Base-by-base conservation (phyloP, 2,113 vertebrate species). In the Trogon surrucura region DNA sequence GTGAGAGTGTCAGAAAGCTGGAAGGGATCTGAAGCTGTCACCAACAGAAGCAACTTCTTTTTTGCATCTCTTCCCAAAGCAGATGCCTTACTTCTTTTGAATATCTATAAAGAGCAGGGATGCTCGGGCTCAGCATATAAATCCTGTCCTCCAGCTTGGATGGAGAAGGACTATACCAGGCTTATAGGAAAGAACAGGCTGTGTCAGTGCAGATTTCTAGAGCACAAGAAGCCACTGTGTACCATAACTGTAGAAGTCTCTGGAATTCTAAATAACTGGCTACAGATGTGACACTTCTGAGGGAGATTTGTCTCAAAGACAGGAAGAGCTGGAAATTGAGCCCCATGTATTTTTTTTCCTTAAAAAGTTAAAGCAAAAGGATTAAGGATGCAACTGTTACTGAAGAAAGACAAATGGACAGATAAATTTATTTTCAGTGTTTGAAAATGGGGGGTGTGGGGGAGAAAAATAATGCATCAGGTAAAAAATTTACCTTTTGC, bases 231-330 rank as follows among this genome's bases (percentile, higher is more conserved):
- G 41, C 60, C 44, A 44, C 67, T 74, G 29, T 54, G 62, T 32
- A 65, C 80, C 22, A 16, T 44, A 95, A 78, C 45, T 79, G 56
- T 47, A 84, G 36, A 79, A 90, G 60, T 56, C 80, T 87, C 79
- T 58, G 38, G 82, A 90, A 79, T 69, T 88, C 6, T 50, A 51
- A 92, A 50, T 94, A 92, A 87, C 62, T 61, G 53, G 87, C 65
- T 87, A 41, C 54, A 69, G 66, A 82, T 80, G 79, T 82, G 66
- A 82, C 60, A 65, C 62, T 56, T 84, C 14, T 69, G 50, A 82
- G 78, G 72, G 60, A 58, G 91, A 85, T 74, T 93, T 88, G 14
- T 75, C 71, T 89, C 48, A 80, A 80, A 94, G n/a, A 82, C 44
- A 62, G 36, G 38, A 50, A 56, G 21, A 93, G 34, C 26, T 92